Conservation (phyloP, 2,113 vertebrate species). For the Campylorhamphus procurvoides region DNA sequence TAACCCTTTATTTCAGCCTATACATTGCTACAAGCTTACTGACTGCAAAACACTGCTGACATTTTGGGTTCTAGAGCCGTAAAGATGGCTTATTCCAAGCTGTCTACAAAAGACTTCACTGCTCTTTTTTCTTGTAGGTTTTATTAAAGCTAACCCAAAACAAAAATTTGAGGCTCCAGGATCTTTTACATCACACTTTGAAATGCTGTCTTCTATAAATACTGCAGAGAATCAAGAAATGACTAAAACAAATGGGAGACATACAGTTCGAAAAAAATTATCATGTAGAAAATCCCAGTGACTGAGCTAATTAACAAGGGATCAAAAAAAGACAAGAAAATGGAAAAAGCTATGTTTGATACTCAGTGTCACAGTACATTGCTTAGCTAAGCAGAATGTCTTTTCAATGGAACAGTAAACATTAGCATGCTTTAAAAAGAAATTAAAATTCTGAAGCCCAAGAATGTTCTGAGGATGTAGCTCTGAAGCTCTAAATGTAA, state of each 20-base stretch:
- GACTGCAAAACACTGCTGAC: neutral
- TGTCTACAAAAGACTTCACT: neutral
- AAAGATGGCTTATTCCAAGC: neutral
- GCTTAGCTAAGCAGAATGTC: neutral
- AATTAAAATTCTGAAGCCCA: neutral
- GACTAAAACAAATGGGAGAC: constrained; percentile 24
- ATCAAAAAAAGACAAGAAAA: constrained; percentile 25
- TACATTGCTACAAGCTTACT: neutral
- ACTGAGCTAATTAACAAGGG: constrained; percentile 16
- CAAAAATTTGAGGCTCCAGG: neutral
- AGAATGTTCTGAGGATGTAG: neutral
- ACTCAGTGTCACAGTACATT: neutral
- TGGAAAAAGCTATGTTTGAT: neutral
- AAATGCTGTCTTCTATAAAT: neutral
- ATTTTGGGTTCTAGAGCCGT: neutral
- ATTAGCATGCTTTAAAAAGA: neutral
- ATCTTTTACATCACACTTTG: neutral
- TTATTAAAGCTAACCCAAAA: neutral
- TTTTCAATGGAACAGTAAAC: neutral
- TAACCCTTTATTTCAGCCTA: neutral
- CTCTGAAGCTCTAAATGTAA: too few species aligned
- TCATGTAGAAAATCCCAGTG: neutral
- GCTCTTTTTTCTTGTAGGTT: neutral
- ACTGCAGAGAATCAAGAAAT: constrained; percentile 1
- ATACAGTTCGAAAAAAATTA: constrained; percentile 42